These are phyloP conservation scores for Melieria picta DNA, from an alignment of 2,888 invertebrate species.

Conservation along the genomic window DNA sequence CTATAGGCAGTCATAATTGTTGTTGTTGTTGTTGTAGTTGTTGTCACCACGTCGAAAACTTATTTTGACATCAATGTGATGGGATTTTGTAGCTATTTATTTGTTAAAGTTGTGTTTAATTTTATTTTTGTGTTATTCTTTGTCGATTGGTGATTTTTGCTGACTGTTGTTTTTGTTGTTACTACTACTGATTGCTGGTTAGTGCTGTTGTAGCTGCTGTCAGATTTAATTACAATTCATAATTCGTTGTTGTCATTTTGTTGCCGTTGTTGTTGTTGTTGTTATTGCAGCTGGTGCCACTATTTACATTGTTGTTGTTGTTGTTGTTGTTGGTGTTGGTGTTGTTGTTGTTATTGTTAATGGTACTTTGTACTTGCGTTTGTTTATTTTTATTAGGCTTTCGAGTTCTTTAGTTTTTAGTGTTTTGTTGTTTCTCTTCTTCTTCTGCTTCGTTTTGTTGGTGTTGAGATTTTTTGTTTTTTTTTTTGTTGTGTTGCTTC, in stretches of 20 bases:
- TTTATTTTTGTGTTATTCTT: too few relatives aligned
- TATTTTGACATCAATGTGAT: too few relatives aligned
- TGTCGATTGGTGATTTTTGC: neutral
- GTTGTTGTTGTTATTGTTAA: neutral
- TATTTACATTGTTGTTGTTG: conserved; percentile 5
- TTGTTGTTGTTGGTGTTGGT: neutral
- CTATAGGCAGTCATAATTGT: neutral
- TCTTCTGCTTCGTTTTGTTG: too few relatives aligned
- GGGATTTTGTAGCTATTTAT: too few relatives aligned
- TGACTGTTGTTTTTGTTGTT: conserved; percentile 15
- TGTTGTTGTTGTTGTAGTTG: neutral
- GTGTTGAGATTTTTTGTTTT: too few relatives aligned
- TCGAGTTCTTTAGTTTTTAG: neutral
- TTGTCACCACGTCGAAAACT: too few relatives aligned
- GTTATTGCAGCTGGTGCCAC: neutral
- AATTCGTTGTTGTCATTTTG: neutral
- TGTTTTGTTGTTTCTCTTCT: too few relatives aligned
- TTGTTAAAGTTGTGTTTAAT: too few relatives aligned
- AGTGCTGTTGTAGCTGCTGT: conserved; percentile 5
- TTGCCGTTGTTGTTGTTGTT: neutral
- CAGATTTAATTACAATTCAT: conserved; percentile 22
- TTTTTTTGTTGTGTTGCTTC: neutral
- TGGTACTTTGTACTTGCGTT: neutral
- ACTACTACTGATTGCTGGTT: conserved; percentile 6
- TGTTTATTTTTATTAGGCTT: neutral